Evolutionary conservation across 2,113 vertebrate species (phyloP).

Genomic region (Ramphastos sulfuratus): DNA sequence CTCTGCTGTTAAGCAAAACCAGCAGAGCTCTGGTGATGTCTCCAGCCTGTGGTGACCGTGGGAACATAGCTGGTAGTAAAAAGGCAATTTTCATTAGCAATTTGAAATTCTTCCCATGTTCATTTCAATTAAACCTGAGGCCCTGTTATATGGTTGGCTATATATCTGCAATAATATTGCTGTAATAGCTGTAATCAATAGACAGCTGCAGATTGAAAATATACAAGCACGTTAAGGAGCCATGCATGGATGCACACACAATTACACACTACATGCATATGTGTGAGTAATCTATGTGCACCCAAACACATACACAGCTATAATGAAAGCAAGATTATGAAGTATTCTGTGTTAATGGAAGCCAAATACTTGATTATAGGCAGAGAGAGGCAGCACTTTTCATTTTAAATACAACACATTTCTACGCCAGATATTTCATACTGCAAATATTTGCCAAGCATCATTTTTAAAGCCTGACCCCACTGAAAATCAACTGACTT

Average conservation of each 20-base stretch:
- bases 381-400: background rate
- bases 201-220: background rate
- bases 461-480: background rate
- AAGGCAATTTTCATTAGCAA: slow-evolving; percentile 33
- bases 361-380: background rate
- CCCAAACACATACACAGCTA: background rate
- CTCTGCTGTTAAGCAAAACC: background rate
- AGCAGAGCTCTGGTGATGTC: background rate
- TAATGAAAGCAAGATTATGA: background rate
- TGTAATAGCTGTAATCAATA: slow-evolving; percentile 9
- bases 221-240: background rate
- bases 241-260: background rate
- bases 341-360: background rate
- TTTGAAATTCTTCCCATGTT: slow-evolving; percentile 25
- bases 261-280: background rate
- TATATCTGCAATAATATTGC: slow-evolving; percentile 17
- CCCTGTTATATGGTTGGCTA: background rate
- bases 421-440: background rate
- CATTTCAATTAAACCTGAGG: slow-evolving; percentile 37
- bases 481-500: background rate
- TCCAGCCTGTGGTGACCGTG: background rate
- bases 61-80: background rate
- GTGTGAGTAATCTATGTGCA: background rate
- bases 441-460: background rate
- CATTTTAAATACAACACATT: background rate